These are phyloP conservation scores for Actenoides hombroni DNA, from an alignment of 2,113 vertebrate genomes.

Conservation along the genomic window DNA sequence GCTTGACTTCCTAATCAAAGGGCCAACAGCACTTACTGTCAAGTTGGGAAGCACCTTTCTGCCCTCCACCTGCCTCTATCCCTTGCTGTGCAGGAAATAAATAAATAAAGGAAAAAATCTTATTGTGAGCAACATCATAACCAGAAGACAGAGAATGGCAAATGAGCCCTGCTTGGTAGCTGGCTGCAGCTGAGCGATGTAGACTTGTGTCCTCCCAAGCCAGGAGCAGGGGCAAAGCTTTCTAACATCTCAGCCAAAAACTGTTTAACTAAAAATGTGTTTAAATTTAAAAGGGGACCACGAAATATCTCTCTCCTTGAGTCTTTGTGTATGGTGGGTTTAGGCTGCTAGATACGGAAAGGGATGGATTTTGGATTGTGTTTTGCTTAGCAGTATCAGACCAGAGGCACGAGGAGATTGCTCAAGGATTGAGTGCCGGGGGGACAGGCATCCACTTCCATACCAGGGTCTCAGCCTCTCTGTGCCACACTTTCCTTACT, in stretches of 20 bases:
- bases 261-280: neutral
- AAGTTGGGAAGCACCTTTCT: neutral
- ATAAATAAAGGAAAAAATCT: neutral
- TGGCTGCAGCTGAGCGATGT: rapidly evolving
- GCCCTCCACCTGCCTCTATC: neutral
- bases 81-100: neutral
- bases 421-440: neutral
- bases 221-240: neutral
- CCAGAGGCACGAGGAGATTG: neutral
- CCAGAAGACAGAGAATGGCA: neutral
- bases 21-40: neutral
- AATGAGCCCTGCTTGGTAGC: neutral
- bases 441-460: rapidly evolving
- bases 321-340: neutral
- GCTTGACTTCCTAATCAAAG: neutral
- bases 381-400: neutral
- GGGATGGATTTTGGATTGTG: neutral
- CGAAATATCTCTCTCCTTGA: neutral
- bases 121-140: neutral
- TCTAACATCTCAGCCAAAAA: neutral
- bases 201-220: neutral
- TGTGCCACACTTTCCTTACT: rapidly evolving
- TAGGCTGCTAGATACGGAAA: neutral
- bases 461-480: neutral
- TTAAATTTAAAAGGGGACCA: neutral